Conservation (phyloP, 1,140 invertebrate genomes). For the Drosophila albomicans region DNA sequence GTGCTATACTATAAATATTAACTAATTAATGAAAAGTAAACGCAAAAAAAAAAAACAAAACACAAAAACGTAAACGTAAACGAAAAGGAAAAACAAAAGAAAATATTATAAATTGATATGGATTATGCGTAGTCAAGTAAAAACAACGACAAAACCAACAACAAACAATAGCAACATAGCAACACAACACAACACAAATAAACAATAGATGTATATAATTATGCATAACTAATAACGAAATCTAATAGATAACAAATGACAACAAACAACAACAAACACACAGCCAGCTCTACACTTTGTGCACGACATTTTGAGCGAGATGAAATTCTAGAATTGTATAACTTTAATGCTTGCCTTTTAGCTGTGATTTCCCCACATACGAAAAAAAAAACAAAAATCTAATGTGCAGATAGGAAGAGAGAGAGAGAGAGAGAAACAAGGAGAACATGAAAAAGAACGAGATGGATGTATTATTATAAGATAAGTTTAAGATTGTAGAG, state of each 20-base stretch:
- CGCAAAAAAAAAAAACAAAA: constrained; percentile 23
- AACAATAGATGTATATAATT: constrained; percentile 56
- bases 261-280: constrained; percentile 29
- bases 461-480: constrained; percentile 32
- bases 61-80: constrained; percentile 20
- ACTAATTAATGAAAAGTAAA: constrained; percentile 72
- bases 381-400: constrained; percentile 1
- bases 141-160: constrained; percentile 38
- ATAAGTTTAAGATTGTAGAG: constrained; percentile 20
- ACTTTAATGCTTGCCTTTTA: constrained; percentile 80
- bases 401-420: constrained; percentile 2
- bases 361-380: constrained; percentile 63
- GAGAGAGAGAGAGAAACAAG: background rate
- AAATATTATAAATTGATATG: constrained; percentile 62
- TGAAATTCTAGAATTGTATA: constrained; percentile 56
- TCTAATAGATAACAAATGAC: constrained; percentile 34
- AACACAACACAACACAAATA: constrained; percentile 28
- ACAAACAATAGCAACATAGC: constrained; percentile 38
- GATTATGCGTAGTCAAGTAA: constrained; percentile 78
- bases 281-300: constrained; percentile 49
- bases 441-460: background rate
- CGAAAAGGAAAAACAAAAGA: constrained; percentile 27
- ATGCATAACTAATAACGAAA: constrained; percentile 41
- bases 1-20: constrained; percentile 83
- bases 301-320: constrained; percentile 42